Evolutionary conservation across 2,113 vertebrate genomes (phyloP).

Genomic region (Progne subis): DNA sequence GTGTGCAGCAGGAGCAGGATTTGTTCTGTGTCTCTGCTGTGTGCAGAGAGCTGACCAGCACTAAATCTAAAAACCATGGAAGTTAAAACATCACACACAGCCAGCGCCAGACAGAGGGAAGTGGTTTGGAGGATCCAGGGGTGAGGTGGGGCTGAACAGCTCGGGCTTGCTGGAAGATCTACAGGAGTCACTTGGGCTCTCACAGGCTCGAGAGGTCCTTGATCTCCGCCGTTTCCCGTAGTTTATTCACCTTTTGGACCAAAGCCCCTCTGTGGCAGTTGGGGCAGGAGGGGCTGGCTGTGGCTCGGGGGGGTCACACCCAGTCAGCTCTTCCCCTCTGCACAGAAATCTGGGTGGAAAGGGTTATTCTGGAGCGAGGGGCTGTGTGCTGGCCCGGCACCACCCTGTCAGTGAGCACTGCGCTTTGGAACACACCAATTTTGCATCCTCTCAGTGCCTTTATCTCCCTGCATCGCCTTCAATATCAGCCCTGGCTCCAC

Average conservation of each 20-base stretch:
- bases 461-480: not conserved
- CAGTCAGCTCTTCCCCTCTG: not conserved
- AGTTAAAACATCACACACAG: not conserved
- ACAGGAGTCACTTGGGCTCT: not conserved
- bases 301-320: not conserved
- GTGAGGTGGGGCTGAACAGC: not conserved
- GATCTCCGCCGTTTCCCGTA: not conserved
- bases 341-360: not conserved
- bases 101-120: too few relatives aligned
- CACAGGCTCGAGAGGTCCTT: not conserved
- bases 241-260: not conserved
- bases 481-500: fast-evolving
- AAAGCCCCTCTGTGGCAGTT: not conserved
- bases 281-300: not conserved
- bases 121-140: not conserved
- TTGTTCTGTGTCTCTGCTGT: not conserved
- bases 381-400: not conserved
- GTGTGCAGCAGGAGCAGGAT: not conserved
- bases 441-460: not conserved
- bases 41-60: not conserved
- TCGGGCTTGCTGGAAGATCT: not conserved
- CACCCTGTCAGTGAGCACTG: not conserved
- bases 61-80: not conserved
- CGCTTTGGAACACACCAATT: not conserved
- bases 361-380: not conserved